A percentile compares a stretch with the other conserved stretches of the same genome.
Conservation (phyloP, 2,888 invertebrate genomes). For the Frankliniella intonsa region DNA sequence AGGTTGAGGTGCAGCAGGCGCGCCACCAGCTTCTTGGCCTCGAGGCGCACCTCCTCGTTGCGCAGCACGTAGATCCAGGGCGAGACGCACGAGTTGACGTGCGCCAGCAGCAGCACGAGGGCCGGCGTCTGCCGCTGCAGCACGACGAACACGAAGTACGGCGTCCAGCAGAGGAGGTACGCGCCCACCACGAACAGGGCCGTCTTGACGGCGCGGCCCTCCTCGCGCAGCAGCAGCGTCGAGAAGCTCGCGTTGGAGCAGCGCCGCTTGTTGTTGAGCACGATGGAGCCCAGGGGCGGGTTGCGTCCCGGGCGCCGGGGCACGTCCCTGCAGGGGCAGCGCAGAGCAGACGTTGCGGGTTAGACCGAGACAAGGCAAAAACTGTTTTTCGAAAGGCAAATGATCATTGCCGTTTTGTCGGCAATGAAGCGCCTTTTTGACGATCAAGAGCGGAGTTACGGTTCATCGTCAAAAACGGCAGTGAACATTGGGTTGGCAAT, state of each 20-base stretch:
- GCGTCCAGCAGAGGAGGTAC: conserved; percentile 51
- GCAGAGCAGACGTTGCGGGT: neutral
- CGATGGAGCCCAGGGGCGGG: conserved; percentile 31
- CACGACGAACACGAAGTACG: conserved; percentile 43
- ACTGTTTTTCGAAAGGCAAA: too few relatives aligned
- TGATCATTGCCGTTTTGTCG: too few relatives aligned
- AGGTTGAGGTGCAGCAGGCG: conserved; percentile 33
- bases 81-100: conserved; percentile 39
- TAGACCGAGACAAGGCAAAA: too few relatives aligned
- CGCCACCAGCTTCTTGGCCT: conserved; percentile 37
- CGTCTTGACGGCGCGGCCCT: conserved; percentile 51
- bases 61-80: conserved; percentile 53
- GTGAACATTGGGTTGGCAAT: too few relatives aligned
- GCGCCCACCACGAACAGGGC: conserved; percentile 50
- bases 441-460: too few relatives aligned
- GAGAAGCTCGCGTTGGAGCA: conserved; percentile 48
- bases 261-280: conserved; percentile 39
- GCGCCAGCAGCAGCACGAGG: conserved; percentile 43
- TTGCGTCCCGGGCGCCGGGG: conserved; percentile 33
- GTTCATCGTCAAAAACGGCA: too few relatives aligned
- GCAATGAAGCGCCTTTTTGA: too few relatives aligned
- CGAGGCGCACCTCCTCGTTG: conserved; percentile 46
- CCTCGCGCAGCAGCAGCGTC: conserved; percentile 49
- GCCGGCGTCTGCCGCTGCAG: conserved; percentile 30
- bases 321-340: neutral